A percentile compares a stretch with the other conserved stretches of the same genome.
phyloP scores from a whole-genome alignment of 2,888 invertebrate species.

The Oasisia sp. region DNA sequence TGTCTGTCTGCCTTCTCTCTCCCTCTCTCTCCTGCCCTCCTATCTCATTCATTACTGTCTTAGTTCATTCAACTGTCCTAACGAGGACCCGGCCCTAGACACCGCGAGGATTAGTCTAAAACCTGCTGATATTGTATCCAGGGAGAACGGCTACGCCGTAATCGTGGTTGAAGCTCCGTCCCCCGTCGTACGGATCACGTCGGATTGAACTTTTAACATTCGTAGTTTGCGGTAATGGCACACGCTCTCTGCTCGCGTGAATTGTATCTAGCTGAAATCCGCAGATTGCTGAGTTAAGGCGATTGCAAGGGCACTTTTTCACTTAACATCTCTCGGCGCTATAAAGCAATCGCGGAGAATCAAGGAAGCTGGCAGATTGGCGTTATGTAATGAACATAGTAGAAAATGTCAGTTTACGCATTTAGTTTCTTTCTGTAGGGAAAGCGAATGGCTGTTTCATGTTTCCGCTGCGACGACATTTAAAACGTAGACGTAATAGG shows the following conservation, averaged over 20 bases:
- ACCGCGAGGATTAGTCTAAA: neutral
- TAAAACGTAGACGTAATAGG: too few species aligned
- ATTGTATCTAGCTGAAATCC: neutral
- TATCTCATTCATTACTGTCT: neutral
- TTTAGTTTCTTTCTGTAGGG: too few species aligned
- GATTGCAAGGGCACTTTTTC: too few species aligned
- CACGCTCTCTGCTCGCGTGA: too few species aligned
- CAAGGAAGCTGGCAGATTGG: neutral
- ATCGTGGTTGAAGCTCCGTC: neutral
- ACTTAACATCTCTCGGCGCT: neutral
- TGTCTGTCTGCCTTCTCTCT: too few species aligned
- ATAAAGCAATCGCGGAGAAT: neutral
- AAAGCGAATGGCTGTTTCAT: too few species aligned
- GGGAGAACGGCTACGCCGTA: neutral
- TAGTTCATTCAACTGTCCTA: neutral
- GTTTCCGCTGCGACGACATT: too few species aligned
- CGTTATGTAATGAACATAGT: neutral
- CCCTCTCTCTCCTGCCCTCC: neutral
- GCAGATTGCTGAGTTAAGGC: neutral
- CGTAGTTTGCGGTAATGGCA: neutral
- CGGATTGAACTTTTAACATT: constrained; percentile 6
- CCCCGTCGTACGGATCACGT: neutral
- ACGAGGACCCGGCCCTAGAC: neutral
- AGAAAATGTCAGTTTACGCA: neutral
- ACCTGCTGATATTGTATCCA: neutral